Evolutionary conservation across 1,140 invertebrate species (phyloP), one percentile per base, ranked within the genome.

Genomic region (Drosophila melanica): DNA sequence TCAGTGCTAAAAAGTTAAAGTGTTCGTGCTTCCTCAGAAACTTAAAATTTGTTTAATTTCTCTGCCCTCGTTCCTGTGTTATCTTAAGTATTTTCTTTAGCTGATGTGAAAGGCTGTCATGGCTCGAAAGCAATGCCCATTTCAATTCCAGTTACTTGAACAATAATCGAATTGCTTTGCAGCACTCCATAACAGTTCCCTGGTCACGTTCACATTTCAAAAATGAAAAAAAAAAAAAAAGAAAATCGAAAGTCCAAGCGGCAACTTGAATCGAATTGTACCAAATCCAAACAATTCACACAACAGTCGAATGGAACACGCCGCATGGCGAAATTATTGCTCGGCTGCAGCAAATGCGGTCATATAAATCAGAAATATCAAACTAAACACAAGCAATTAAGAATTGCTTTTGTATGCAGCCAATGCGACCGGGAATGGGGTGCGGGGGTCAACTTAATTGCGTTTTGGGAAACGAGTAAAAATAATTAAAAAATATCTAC

Each of bases 381-480:
- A 75, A 65, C 74, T 75, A 62, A 81, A 63, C 60, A 64, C 51
- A 41, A 53, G 58, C 66, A 77, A 85, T 85, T 86, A 80, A 73
- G 64, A 62, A 73, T 59, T 63, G 63, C 20, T 63, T 53, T 57
- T 14, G 63, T 23, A 12, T 35, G 12, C 33, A 51, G 64, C 16
- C 63, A 18, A 9, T 10, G 20, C 10, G 23, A 3, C 1, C 8
- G 11, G 35, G 5, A 14, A 18, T 2, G 4, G 3, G 6, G 7
- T 8, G 8, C 4, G 4, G 16, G 16, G 16, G 39, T 14, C 14
- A 39, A 18, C 30, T 44, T 67, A 59, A 67, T 72, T 59, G 63
- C 54, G 59, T 66, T 66, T 65, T 33, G 12, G n/a, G 8, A 57
- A 60, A 11, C 8, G 7, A 10, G 14, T 57, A 16, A 11, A 45